Percentiles rank a stretch among this genome's conserved stretches.
These are phyloP conservation scores for Pangasius macronema DNA, from an alignment of 2,797 vertebrate genomes.

Conservation along the genomic window DNA sequence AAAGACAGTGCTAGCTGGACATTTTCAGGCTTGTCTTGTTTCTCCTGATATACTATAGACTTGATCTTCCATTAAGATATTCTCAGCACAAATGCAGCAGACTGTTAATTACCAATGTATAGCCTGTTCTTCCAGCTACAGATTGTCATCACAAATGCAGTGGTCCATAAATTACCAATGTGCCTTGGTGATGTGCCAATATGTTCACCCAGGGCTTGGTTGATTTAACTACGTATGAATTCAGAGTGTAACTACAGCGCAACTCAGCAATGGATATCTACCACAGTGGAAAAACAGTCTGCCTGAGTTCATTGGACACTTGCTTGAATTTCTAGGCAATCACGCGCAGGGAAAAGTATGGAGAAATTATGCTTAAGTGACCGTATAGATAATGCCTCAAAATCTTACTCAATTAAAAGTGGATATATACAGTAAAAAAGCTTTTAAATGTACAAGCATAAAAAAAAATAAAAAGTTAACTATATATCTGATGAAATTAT, in stretches of 20 bases:
- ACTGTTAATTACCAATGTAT: constrained; percentile 42
- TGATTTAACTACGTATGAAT: constrained; percentile 22
- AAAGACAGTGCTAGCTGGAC: neutral
- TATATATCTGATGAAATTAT: neutral
- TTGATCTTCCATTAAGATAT: constrained; percentile 19
- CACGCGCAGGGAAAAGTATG: neutral
- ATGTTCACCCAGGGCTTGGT: constrained; percentile 17
- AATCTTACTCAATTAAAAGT: neutral
- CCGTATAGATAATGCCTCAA: neutral
- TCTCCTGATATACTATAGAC: constrained; percentile 20
- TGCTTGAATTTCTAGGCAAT: constrained; percentile 29
- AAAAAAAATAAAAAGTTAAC: neutral
- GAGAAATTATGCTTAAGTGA: neutral
- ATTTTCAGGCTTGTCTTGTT: neutral
- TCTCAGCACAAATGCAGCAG: constrained; percentile 25
- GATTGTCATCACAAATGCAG: constrained; percentile 13
- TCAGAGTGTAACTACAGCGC: constrained; percentile 15
- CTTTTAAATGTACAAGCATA: neutral
- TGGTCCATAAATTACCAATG: constrained; percentile 32
- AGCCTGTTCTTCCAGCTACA: neutral
- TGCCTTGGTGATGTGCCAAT: constrained; percentile 32
- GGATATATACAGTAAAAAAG: neutral
- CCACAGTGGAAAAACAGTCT: constrained; percentile 23
- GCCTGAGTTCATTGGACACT: constrained; percentile 9
- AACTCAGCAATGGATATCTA: constrained; percentile 19